phyloP scores from a whole-genome alignment of 2,888 invertebrate species.

The Halocaridina rubra region DNA sequence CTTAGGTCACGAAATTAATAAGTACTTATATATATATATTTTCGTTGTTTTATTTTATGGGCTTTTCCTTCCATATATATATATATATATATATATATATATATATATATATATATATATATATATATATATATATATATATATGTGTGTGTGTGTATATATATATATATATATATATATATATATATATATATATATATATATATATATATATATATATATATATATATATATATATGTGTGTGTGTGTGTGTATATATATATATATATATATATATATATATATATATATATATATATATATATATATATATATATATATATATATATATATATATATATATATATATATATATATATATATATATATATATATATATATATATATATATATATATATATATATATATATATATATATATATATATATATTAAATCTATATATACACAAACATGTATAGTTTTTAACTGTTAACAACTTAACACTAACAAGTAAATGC shows the following conservation, averaged over 20 bases:
- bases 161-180: background rate
- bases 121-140: background rate
- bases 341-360: conserved; percentile 18
- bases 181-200: background rate
- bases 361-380: conserved; percentile 31
- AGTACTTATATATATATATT: background rate
- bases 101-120: conserved; percentile 13
- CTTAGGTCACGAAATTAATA: background rate
- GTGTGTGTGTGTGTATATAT: background rate
- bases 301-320: conserved; percentile 2
- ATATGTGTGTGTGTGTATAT: background rate
- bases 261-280: conserved; percentile 12
- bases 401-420: conserved; percentile 18
- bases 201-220: conserved; percentile 14
- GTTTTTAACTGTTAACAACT: too few species aligned
- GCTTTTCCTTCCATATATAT: background rate
- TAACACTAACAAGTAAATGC: too few species aligned
- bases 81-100: conserved; percentile 9
- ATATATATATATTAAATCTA: conserved; percentile 28
- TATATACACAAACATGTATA: conserved; percentile 18
- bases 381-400: conserved; percentile 10
- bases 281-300: background rate
- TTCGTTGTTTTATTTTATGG: background rate
- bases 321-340: conserved; percentile 20
- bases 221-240: conserved; percentile 22